phyloP scores from a whole-genome alignment of 2,888 invertebrate genomes.

The Diarsia mendica region DNA sequence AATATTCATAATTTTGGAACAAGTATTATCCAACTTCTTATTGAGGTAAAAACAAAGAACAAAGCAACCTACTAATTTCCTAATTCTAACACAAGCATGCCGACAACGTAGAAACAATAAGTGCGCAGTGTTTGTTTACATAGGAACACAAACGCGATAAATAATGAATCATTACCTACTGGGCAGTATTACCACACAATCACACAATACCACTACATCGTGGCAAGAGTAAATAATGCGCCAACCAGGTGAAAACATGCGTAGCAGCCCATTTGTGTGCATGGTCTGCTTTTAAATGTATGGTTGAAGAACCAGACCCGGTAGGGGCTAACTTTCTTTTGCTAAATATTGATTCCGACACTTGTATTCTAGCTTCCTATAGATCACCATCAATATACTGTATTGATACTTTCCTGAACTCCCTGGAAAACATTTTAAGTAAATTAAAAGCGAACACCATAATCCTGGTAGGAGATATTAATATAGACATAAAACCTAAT shows the following conservation, averaged over 20 bases:
- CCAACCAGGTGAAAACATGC: slow-evolving; percentile 49
- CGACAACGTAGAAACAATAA: slow-evolving; percentile 59
- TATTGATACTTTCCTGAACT: too few relatives aligned
- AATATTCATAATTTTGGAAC: too few relatives aligned
- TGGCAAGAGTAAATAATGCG: slow-evolving; percentile 52
- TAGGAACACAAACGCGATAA: slow-evolving; percentile 58
- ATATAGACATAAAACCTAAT: too few relatives aligned
- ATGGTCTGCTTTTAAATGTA: slow-evolving; percentile 30
- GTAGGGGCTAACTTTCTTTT: too few relatives aligned
- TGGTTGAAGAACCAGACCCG: too few relatives aligned
- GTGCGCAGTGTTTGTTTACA: slow-evolving; percentile 68
- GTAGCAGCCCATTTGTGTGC: slow-evolving; percentile 31
- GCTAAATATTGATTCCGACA: too few relatives aligned
- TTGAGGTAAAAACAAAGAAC: slow-evolving; percentile 27
- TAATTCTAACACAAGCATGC: slow-evolving; percentile 35
- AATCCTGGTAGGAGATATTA: too few relatives aligned
- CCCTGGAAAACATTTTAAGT: too few relatives aligned
- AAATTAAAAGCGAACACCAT: too few relatives aligned
- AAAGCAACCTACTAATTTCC: slow-evolving; percentile 23
- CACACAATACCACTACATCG: slow-evolving; percentile 66
- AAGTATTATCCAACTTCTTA: slow-evolving; percentile 19
- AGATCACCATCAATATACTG: too few relatives aligned
- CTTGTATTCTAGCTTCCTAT: too few relatives aligned
- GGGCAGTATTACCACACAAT: slow-evolving; percentile 70
- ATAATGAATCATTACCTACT: slow-evolving; percentile 65